Conservation (phyloP, 2,888 invertebrate species). For the Stenchaetothrips biformis region DNA sequence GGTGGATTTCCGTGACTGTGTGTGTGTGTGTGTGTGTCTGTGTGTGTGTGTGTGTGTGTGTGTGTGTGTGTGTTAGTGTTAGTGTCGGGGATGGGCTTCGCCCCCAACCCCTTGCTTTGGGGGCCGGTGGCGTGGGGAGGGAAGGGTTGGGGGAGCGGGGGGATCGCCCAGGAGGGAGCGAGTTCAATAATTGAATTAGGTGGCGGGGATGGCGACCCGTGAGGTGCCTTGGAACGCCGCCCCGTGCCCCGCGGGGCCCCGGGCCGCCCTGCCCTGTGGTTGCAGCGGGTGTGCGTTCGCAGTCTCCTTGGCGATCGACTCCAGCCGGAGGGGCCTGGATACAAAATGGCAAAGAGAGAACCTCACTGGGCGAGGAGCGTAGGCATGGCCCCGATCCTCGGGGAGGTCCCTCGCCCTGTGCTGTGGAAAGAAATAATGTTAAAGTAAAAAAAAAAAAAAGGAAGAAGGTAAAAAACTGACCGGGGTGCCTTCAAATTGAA, state of each 20-base stretch:
- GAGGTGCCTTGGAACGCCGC: neutral
- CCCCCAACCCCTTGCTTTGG: neutral
- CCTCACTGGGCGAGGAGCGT: too few relatives aligned
- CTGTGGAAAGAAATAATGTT: too few relatives aligned
- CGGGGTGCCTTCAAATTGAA: too few relatives aligned
- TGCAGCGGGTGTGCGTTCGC: too few relatives aligned
- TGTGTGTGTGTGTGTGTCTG: neutral
- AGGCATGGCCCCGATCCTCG: too few relatives aligned
- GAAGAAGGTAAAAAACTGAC: too few relatives aligned
- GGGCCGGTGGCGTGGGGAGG: neutral
- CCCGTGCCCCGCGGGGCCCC: neutral
- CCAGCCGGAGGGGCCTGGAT: too few relatives aligned
- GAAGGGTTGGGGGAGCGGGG: neutral
- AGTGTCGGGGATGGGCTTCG: neutral
- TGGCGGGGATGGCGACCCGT: neutral
- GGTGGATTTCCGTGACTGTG: neutral
- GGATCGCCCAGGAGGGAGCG: neutral
- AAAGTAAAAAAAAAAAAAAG: too few relatives aligned
- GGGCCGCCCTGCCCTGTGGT: too few relatives aligned
- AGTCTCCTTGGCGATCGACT: too few relatives aligned
- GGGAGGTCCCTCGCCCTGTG: too few relatives aligned
- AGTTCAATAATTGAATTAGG: conserved; percentile 25
- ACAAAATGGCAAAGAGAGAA: too few relatives aligned
- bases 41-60: neutral
- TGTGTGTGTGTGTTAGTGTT: neutral